Evolutionary conservation across 2,113 vertebrate species (phyloP).

Genomic region (Labeo catla): DNA sequence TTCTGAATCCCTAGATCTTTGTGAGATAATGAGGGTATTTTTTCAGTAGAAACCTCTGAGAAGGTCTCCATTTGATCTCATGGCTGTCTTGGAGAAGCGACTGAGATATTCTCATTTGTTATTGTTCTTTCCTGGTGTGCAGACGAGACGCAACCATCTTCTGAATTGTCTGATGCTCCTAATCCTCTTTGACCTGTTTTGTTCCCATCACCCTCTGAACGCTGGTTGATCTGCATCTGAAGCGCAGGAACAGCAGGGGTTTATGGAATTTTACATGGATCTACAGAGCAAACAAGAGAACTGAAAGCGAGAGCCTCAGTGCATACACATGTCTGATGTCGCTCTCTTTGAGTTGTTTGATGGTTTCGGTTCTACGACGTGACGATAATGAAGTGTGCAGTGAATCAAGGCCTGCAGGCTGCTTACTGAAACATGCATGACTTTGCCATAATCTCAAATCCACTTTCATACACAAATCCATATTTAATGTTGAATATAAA

Average conservation of each 20-base stretch:
- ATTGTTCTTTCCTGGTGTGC: constrained; percentile 5
- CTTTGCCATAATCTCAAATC: constrained; percentile 36
- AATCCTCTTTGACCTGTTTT: constrained; percentile 27
- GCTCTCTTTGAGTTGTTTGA: constrained; percentile 28
- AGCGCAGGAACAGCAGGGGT: constrained; percentile 25
- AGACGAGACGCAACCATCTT: neutral
- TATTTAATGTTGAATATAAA: constrained; percentile 30
- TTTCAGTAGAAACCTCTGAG: neutral
- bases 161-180: neutral
- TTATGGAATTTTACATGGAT: constrained; percentile 30
- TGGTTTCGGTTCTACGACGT: neutral
- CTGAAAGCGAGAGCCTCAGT: constrained; percentile 4
- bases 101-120: neutral
- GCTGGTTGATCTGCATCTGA: constrained; percentile 22
- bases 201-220: constrained; percentile 13
- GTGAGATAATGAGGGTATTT: neutral
- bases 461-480: constrained; percentile 34
- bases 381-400: constrained; percentile 38
- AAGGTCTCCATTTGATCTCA: neutral
- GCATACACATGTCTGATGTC: constrained; percentile 32
- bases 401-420: constrained; percentile 35
- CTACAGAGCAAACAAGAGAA: constrained; percentile 32
- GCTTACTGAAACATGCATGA: constrained; percentile 43
- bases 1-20: neutral
- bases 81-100: neutral